These are phyloP conservation scores for Saccostrea echinata DNA, from an alignment of 1,140 invertebrate species.

Conservation along the genomic window DNA sequence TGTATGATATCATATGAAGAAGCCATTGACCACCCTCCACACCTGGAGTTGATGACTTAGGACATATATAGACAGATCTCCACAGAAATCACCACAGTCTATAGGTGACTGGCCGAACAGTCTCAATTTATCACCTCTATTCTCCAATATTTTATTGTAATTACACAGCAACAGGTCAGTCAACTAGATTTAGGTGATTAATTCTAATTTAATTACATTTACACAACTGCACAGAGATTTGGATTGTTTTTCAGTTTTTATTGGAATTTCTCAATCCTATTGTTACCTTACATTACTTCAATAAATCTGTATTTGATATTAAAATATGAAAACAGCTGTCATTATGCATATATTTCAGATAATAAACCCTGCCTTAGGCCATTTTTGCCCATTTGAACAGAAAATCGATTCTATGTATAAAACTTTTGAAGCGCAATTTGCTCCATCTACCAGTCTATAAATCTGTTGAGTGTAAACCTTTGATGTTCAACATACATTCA, in stretches of 20 bases:
- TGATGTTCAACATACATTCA: neutral
- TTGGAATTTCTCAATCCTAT: neutral
- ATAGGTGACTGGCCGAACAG: neutral
- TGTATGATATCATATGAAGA: neutral
- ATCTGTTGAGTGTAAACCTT: conserved; percentile 5
- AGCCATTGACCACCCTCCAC: neutral
- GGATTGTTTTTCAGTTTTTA: neutral
- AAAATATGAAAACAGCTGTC: neutral
- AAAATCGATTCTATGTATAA: neutral
- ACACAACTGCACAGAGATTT: neutral
- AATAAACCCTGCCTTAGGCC: conserved; percentile 5
- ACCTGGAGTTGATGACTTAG: neutral
- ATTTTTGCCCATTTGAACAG: neutral
- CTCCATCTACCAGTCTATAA: conserved; percentile 22
- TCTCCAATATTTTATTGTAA: neutral
- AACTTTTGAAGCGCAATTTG: neutral
- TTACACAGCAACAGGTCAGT: neutral
- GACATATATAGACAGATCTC: neutral
- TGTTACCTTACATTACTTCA: neutral
- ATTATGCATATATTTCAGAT: neutral
- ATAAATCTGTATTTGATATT: neutral
- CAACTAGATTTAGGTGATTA: conserved; percentile 7
- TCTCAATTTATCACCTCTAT: conserved; percentile 8
- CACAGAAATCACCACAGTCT: neutral
- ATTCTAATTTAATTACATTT: neutral